Evolutionary conservation across 2,888 invertebrate genomes (phyloP).

Genomic region (Dyspetes luteomarginatus): DNA sequence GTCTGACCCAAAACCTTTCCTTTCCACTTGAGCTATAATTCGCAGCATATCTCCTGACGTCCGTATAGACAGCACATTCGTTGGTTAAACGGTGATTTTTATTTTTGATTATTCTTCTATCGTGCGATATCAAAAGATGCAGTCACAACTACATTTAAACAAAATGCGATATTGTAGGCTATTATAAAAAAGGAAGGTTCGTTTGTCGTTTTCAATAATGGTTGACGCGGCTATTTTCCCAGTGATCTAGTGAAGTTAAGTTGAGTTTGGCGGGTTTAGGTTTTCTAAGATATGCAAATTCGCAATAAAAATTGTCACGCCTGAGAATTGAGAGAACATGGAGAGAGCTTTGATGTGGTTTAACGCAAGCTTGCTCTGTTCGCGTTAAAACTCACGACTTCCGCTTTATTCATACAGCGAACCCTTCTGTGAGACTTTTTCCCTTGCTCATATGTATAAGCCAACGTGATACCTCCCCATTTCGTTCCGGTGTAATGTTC

Average conservation of each 20-base stretch:
- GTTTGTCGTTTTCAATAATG: too few species aligned
- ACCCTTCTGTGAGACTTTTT: not conserved
- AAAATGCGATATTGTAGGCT: too few species aligned
- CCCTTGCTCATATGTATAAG: too few species aligned
- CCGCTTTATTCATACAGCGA: not conserved
- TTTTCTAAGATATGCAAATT: too few species aligned
- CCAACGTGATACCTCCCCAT: too few species aligned
- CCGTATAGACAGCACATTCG: not conserved
- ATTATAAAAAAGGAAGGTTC: too few species aligned
- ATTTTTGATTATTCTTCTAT: constrained; percentile 6
- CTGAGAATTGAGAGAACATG: not conserved
- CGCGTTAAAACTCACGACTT: not conserved
- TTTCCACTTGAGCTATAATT: constrained; percentile 54
- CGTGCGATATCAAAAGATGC: too few species aligned
- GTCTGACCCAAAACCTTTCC: constrained; percentile 38
- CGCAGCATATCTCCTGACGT: constrained; percentile 25
- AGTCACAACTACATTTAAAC: too few species aligned
- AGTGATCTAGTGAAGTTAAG: too few species aligned
- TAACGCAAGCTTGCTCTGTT: too few species aligned
- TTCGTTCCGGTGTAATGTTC: not conserved
- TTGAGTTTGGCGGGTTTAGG: too few species aligned
- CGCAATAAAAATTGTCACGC: not conserved
- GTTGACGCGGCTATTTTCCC: too few species aligned
- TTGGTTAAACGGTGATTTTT: constrained; percentile 42
- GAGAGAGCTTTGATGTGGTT: not conserved